These are phyloP conservation scores for Pachyramphus minor DNA, from an alignment of 2,113 vertebrate genomes.

Conservation along the genomic window DNA sequence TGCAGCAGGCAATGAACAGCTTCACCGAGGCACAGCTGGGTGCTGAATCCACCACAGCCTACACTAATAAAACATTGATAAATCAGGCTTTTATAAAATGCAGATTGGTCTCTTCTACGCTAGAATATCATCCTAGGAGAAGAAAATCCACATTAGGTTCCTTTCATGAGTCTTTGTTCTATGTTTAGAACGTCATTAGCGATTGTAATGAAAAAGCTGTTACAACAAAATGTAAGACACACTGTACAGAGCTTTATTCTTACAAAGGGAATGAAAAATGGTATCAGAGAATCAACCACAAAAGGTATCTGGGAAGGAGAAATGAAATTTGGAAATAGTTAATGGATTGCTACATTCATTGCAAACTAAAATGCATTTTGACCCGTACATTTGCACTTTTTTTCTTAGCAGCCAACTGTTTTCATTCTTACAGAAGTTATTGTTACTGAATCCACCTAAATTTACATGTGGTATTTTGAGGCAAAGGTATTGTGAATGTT, in stretches of 20 bases:
- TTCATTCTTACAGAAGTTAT: background rate
- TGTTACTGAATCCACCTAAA: background rate
- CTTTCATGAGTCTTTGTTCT: background rate
- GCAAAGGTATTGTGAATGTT: background rate
- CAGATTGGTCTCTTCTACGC: background rate
- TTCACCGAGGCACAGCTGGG: background rate
- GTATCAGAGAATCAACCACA: accelerated
- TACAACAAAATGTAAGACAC: background rate
- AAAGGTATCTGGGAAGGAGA: background rate
- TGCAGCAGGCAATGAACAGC: background rate
- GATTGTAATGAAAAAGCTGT: background rate
- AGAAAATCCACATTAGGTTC: background rate
- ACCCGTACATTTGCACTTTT: background rate
- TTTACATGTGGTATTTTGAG: background rate
- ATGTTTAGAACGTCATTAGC: background rate
- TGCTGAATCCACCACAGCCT: background rate
- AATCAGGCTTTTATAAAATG: background rate
- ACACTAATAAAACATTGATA: background rate
- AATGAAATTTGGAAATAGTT: background rate
- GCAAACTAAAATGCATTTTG: background rate
- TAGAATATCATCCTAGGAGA: background rate
- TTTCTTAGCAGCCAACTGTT: background rate
- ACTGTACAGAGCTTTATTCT: background rate
- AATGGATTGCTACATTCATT: background rate
- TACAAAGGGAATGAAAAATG: background rate